Conservation (phyloP, 2,113 vertebrate genomes). For the Lepus timidus region DNA sequence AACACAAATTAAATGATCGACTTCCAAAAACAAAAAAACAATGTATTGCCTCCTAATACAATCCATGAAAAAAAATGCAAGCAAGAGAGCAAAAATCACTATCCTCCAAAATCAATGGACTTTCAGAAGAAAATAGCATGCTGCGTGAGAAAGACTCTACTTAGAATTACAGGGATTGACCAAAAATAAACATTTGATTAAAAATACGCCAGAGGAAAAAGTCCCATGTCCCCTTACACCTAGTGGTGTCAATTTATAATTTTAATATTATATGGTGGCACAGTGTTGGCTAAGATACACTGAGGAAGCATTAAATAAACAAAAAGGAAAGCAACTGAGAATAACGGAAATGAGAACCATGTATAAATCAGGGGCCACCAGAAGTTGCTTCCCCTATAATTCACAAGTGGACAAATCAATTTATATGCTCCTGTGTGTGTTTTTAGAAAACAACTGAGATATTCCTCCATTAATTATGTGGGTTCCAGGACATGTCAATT, state of each 20-base stretch:
- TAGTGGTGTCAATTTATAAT: conserved; percentile 6
- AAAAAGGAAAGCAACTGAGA: background rate
- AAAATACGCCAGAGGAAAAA: conserved; percentile 64
- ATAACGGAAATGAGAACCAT: background rate
- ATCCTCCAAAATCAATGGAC: conserved; percentile 4
- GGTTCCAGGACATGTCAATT: conserved; percentile 78
- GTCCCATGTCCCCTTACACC: background rate
- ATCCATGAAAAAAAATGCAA: conserved; percentile 53
- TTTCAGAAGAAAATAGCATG: background rate
- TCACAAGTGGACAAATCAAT: conserved; percentile 72
- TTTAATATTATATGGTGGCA: conserved; percentile 9
- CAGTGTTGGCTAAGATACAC: background rate
- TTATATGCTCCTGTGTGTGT: conserved; percentile 50
- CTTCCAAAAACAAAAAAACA: background rate
- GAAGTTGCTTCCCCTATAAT: conserved; percentile 40
- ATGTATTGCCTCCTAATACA: background rate
- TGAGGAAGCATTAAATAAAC: background rate
- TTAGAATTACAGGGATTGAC: background rate
- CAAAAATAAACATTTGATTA: conserved; percentile 47
- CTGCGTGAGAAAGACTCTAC: background rate
- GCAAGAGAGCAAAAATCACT: background rate
- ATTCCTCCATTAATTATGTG: conserved; percentile 78
- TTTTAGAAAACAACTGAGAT: conserved; percentile 76
- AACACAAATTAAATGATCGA: conserved; percentile 44
- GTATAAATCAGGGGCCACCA: conserved; percentile 21